Percentiles rank a stretch among this genome's conserved stretches.
These are phyloP conservation scores for Volucella zonaria DNA, from an alignment of 2,888 invertebrate species.

Conservation along the genomic window DNA sequence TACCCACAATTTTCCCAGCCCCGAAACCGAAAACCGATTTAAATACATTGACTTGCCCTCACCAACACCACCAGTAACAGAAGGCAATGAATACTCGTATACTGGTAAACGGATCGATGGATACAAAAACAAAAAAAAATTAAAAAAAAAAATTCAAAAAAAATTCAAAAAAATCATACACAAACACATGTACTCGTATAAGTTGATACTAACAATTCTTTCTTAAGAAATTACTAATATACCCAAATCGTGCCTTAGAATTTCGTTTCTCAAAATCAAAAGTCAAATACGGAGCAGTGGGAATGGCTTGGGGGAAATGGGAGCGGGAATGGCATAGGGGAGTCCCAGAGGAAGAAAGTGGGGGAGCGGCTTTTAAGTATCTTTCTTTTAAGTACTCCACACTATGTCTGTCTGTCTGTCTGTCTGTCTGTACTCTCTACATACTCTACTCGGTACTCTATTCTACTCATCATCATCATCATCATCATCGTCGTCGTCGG, in stretches of 20 bases:
- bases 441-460: constrained; percentile 29
- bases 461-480: constrained; percentile 51
- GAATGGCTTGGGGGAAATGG: neutral
- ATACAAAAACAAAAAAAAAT: constrained; percentile 25
- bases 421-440: no score
- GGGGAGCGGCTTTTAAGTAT: constrained; percentile 38
- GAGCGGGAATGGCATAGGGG: neutral
- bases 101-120: constrained; percentile 50
- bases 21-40: constrained; percentile 51
- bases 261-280: constrained; percentile 48
- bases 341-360: neutral
- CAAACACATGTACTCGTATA: neutral
- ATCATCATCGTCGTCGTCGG: constrained; percentile 26
- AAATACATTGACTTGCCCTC: constrained; percentile 58
- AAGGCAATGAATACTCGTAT: constrained; percentile 44
- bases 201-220: constrained; percentile 59
- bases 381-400: constrained; percentile 61
- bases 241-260: constrained; percentile 68
- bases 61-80: constrained; percentile 6
- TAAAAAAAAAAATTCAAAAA: constrained; percentile 8
- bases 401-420: constrained; percentile 27
- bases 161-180: neutral
- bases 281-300: constrained; percentile 44
- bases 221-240: constrained; percentile 63
- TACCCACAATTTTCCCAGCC: constrained; percentile 23